Evolutionary conservation across 1,140 invertebrate genomes (phyloP), one percentile per base, ranked within the genome.

Genomic region (Varroa destructor): DNA sequence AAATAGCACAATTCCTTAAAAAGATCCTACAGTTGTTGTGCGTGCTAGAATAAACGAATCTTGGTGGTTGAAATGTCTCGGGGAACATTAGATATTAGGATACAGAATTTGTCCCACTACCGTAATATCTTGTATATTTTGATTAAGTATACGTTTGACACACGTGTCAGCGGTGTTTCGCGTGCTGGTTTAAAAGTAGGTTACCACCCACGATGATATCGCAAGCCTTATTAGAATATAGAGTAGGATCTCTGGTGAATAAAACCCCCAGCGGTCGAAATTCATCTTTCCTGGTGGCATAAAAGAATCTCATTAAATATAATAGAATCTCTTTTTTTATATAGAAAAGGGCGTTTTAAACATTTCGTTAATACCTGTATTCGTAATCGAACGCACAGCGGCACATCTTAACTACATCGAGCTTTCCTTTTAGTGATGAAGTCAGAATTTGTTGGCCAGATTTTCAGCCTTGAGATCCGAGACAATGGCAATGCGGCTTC

Each of bases 271-370:
- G 12, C 14, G 10, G 61, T 12, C 12, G 4, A 8, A 5, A 51
- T 3, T 37, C 61, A 12, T 12, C 37, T 67, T 67, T 67, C 8
- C 8, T n/a, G 5, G 14, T 40, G 46, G 61, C 61, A 43, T 46
- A 12, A 37, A 67, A 67, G 61, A 67, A 67, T 25, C 37, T 67
- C 12, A 67, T 67, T 40, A 37, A n/a, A 37, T 67, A 67, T 1
- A 67, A 8, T 12, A 67, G 37, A 43, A 67, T 25, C 25, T 14
- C 46, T 67, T 67, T 5, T 12, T 37, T 4, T 67, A 67, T 12
- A 36, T 12, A 37, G 40, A 67, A 1, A 67, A 46, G 10, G 40
- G 61, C 61, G 40, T 67, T 67, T 67, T 67, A 37, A 67, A 67
- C 2, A 67, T 37, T 37, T 46, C 12, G 37, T 67, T 67, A 46